phyloP scores from a whole-genome alignment of 1,140 invertebrate species.

The Polypedilum vanderplanki region DNA sequence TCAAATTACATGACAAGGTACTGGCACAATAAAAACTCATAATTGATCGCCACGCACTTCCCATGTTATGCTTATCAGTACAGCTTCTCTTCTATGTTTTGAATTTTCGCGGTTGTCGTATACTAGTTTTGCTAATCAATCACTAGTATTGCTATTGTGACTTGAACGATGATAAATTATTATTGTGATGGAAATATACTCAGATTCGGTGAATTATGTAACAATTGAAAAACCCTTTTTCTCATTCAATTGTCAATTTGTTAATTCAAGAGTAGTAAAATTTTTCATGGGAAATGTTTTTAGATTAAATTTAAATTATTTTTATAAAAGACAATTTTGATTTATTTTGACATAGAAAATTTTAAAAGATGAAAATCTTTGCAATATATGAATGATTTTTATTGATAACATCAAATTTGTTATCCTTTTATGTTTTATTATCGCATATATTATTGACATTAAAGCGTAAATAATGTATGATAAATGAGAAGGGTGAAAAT shows the following conservation, averaged over 20 bases:
- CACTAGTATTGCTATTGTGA: neutral
- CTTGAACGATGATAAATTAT: constrained; percentile 4
- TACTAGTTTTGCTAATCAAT: constrained; percentile 11
- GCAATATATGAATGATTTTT: neutral
- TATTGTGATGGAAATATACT: constrained; percentile 25
- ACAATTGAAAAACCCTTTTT: constrained; percentile 24
- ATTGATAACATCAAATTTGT: neutral
- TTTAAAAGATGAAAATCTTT: neutral
- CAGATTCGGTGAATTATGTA: neutral
- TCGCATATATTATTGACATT: neutral
- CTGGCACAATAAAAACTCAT: constrained; percentile 2
- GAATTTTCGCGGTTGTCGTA: constrained; percentile 20
- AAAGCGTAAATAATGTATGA: neutral
- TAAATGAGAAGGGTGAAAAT: neutral
- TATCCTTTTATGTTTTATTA: constrained; percentile 15
- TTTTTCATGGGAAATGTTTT: neutral
- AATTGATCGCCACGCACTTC: constrained; percentile 16
- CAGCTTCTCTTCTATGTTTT: neutral
- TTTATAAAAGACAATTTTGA: no score
- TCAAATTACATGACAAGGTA: constrained; percentile 28
- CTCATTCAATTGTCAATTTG: neutral
- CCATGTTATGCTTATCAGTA: constrained; percentile 15
- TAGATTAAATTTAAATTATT: neutral
- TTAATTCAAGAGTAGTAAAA: neutral
- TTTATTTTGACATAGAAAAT: neutral